Evolutionary conservation across 92 coral and sea anemone genomes (phyloP).

Genomic region (Montipora capitata): DNA sequence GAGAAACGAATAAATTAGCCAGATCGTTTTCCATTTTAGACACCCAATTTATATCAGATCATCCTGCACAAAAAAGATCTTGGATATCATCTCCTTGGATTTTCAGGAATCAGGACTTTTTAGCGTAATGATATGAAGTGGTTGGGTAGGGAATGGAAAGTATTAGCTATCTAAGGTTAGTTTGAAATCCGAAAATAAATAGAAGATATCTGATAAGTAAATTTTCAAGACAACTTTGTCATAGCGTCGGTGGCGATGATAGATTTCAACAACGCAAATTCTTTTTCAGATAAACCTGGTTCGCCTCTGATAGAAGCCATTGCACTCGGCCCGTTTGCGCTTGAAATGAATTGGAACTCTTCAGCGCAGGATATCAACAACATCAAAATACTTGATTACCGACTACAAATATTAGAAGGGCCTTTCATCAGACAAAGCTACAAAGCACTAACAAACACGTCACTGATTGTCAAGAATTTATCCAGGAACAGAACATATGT

Average conservation of each 20-base stretch:
- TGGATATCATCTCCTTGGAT: too few species aligned
- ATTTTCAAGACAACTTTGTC: too few species aligned
- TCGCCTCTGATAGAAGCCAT: conserved; percentile 16
- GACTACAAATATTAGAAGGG: conserved; percentile 2
- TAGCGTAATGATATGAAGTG: too few species aligned
- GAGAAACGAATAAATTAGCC: too few species aligned
- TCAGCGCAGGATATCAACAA: background rate
- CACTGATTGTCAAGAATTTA: background rate
- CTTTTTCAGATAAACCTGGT: conserved; percentile 9
- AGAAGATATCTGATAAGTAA: background rate
- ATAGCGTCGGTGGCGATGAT: too few species aligned
- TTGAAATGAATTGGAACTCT: conserved; percentile 11
- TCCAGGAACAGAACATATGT: conserved; percentile 14
- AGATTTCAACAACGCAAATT: background rate
- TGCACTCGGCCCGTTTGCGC: background rate
- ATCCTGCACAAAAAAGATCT: too few species aligned
- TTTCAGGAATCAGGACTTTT: too few species aligned
- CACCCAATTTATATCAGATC: too few species aligned
- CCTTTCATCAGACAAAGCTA: background rate
- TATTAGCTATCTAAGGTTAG: too few species aligned
- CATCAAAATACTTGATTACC: conserved; percentile 33
- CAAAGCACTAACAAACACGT: background rate
- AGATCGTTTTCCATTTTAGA: too few species aligned
- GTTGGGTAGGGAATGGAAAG: too few species aligned
- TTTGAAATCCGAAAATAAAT: too few species aligned